Base-by-base conservation (phyloP, 2,797 vertebrate genomes). In the Danio jaintianensis region DNA sequence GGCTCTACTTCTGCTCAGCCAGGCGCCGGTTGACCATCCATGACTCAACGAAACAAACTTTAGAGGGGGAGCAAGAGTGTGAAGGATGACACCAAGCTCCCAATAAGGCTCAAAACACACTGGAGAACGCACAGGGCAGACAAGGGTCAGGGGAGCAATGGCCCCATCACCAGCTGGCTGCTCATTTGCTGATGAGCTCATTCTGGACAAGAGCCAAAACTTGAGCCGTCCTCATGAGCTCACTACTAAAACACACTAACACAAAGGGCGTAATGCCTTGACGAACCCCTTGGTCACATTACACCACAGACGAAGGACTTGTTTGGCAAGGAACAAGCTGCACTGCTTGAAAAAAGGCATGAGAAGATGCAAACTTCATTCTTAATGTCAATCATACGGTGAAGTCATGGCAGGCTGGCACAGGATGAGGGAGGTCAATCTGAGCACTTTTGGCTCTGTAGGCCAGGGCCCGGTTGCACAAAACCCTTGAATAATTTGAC, bases 121-220 rank as follows among this genome's bases (percentile, higher is more conserved):
- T 6, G 45, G 38, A 70, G 45, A 36, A 79, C 7, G 43, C 61
- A 47, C 58, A 62, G 36, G 53, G 64, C 52, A 75, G 53, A 68
- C 59, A 9, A 59, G 63, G 86, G 47, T 84, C 84, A 83, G 82
- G 77, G 87, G 86, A 86, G 69, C 81, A 75, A 85, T 83, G 50
- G 80, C 82, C 86, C 84, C 89, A 84, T 29, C 53, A 64, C 63
- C 68, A 73, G 75, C 66, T 84, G 67, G 88, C 91, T 90, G 86
- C 47, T 40, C 13, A 48, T 83, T 87, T 86, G 40, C 29, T 84
- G 86, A 91, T 93, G 91, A 94, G 88, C 89, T 93, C 91, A 93
- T 90, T 75, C 74, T 93, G 92, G 93, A 85, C 42, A 2, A 9
- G 52, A 75, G 79, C 82, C 85, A 80, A 38, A 72, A 55, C 40